A percentile compares a stretch with the other conserved stretches of the same genome.
phyloP scores from a whole-genome alignment of 2,888 invertebrate species.

The Blomia tropicalis region DNA sequence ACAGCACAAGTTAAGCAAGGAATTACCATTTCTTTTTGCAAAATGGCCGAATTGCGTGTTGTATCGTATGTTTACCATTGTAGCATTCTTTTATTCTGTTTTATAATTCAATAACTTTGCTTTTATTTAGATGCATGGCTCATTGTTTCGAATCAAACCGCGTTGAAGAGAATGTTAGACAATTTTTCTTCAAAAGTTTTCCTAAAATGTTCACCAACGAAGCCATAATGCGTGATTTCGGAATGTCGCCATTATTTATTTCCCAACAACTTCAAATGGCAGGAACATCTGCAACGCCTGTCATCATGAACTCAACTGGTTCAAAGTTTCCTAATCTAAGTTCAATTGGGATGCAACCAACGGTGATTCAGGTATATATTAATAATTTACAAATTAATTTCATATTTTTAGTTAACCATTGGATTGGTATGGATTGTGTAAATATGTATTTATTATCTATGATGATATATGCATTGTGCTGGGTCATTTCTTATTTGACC shows the following conservation, averaged over 20 bases:
- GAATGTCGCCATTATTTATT: too few relatives aligned
- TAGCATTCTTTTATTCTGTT: conserved; percentile 14
- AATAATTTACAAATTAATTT: background rate
- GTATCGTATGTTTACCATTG: conserved; percentile 42
- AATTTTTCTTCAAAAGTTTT: conserved; percentile 73
- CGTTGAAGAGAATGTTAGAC: conserved; percentile 62
- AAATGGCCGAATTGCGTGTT: conserved; percentile 80
- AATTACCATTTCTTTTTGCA: conserved; percentile 61
- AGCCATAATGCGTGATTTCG: too few relatives aligned
- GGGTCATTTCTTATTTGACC: too few relatives aligned
- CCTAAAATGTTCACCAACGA: conserved; percentile 58
- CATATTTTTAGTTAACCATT: too few relatives aligned
- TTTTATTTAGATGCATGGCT: conserved; percentile 46
- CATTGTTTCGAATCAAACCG: conserved; percentile 75
- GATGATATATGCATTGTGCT: too few relatives aligned
- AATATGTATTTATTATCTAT: too few relatives aligned
- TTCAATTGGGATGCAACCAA: background rate
- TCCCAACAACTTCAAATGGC: too few relatives aligned
- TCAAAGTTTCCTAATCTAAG: too few relatives aligned
- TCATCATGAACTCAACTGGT: too few relatives aligned
- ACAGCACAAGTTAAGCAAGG: conserved; percentile 62
- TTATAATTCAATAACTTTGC: conserved; percentile 11
- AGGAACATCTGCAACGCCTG: background rate
- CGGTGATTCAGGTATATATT: conserved; percentile 1
- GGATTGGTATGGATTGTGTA: too few relatives aligned